Base-by-base conservation (phyloP, 2,888 invertebrate species). In the Cetonia aurata region DNA sequence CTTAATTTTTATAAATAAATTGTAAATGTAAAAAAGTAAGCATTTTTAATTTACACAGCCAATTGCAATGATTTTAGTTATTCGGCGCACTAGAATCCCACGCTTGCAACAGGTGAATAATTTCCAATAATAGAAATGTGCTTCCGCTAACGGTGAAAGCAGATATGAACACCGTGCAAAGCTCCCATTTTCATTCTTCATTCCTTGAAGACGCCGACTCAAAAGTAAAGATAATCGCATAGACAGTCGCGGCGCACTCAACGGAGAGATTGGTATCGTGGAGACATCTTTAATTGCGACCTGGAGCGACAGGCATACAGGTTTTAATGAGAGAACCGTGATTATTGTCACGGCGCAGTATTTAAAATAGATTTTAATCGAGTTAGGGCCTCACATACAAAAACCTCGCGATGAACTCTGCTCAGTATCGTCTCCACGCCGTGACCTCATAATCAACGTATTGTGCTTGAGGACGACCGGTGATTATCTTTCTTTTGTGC, bases 391-490 rank as follows among this genome's bases (percentile, higher is more conserved):
- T 62, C 62, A 65, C 62, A 50, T 41, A 50, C 41, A 65, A 37
- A 65, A 41, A 42, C 52, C 31, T 33, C 56, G 31, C 67, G 57
- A 57, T 68, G 68, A 68, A 68, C 68, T 57, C 55, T 56, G 57
- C 57, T 57, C 68, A 50, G 41, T 65, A 68, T 55, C 46, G 52
- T 57, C 44, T 57, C 42, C 50, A 25, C 50, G 65, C 46, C 73
- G 73, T 73, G 72, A 75, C 72, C 74, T 73, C 74, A 77, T 75
- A 76, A 76, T 76, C 75, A 73, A 69, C 60, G 75, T 72, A 74
- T 77, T 77, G 76, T 77, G 70, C 74, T 75, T 57, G 57, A 42
- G 53, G 76, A 77, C 75, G 72, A 74, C 74, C 75, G 69, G 76
- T 76, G 75, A 76, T 77, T 75, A 77, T 76, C 76, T 71, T 62